Conservation (phyloP, 1,140 invertebrate genomes). For the Procambarus clarkii region DNA sequence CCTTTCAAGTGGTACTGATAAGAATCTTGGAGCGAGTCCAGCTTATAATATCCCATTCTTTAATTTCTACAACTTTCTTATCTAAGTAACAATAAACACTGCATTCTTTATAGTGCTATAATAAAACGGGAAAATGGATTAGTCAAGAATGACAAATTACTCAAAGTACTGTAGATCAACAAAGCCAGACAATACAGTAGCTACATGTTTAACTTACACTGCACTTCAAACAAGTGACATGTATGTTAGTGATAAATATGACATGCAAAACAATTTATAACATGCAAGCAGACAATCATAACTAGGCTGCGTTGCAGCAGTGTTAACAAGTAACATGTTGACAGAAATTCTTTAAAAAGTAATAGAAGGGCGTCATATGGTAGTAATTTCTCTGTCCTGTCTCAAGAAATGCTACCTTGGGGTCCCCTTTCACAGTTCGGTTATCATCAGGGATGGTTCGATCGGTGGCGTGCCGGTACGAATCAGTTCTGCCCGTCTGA, state of each 20-base stretch:
- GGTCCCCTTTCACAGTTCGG: slow-evolving; percentile 93
- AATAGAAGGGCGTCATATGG: slow-evolving; percentile 42
- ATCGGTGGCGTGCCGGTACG: slow-evolving; percentile 94
- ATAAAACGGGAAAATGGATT: no score
- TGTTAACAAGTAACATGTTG: slow-evolving; percentile 1
- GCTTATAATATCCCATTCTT: no score
- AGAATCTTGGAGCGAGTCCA: no score
- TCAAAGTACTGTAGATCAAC: no score
- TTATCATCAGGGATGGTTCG: slow-evolving; percentile 93
- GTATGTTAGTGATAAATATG: background rate
- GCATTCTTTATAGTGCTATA: no score
- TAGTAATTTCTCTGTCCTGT: slow-evolving; percentile 34
- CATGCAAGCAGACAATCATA: background rate
- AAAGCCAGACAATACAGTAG: background rate
- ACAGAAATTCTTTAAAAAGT: background rate
- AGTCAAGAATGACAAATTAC: no score
- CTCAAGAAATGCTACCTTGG: slow-evolving; percentile 82
- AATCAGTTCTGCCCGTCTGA: slow-evolving; percentile 94
- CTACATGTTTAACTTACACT: background rate
- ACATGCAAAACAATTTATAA: background rate
- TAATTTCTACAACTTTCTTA: no score
- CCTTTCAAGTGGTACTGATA: no score
- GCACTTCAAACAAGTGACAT: background rate
- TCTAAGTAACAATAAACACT: no score
- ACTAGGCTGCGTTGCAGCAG: slow-evolving; percentile 3